These are phyloP conservation scores for Synergus itoensis DNA, from an alignment of 2,888 invertebrate species.

Conservation along the genomic window DNA sequence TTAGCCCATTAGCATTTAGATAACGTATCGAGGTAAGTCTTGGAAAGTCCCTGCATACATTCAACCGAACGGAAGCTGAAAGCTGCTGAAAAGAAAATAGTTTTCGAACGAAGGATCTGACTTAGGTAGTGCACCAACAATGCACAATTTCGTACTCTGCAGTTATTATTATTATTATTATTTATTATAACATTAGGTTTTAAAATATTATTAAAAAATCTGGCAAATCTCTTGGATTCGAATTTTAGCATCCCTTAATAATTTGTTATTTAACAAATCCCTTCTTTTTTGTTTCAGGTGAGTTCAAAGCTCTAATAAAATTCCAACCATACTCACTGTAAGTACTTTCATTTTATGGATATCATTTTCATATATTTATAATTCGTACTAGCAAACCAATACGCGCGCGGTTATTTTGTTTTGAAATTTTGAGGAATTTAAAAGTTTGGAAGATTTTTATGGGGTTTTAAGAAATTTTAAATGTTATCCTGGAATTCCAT, in stretches of 20 bases:
- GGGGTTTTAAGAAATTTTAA: too few species aligned
- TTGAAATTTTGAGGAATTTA: too few species aligned
- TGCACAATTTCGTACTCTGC: neutral
- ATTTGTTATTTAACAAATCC: neutral
- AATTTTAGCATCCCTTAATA: neutral
- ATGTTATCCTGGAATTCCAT: too few species aligned
- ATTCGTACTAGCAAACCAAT: too few species aligned
- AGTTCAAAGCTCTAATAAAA: neutral
- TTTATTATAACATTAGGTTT: too few species aligned
- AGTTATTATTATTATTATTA: too few species aligned
- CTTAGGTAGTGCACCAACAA: neutral
- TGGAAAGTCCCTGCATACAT: neutral
- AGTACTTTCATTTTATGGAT: neutral
- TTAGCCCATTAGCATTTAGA: constrained; percentile 50
- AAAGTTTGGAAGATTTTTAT: too few species aligned
- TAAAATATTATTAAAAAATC: too few species aligned
- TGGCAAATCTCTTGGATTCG: neutral
- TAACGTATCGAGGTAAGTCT: constrained; percentile 45
- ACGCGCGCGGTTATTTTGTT: too few species aligned
- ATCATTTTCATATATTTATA: neutral
- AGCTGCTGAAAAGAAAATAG: constrained; percentile 19
- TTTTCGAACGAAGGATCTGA: neutral
- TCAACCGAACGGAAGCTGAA: neutral
- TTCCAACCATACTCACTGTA: neutral
- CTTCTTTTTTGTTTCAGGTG: neutral